These are phyloP conservation scores for Caenorhabditis sp. DNA, from an alignment of 2,888 invertebrate species.

Conservation along the genomic window DNA sequence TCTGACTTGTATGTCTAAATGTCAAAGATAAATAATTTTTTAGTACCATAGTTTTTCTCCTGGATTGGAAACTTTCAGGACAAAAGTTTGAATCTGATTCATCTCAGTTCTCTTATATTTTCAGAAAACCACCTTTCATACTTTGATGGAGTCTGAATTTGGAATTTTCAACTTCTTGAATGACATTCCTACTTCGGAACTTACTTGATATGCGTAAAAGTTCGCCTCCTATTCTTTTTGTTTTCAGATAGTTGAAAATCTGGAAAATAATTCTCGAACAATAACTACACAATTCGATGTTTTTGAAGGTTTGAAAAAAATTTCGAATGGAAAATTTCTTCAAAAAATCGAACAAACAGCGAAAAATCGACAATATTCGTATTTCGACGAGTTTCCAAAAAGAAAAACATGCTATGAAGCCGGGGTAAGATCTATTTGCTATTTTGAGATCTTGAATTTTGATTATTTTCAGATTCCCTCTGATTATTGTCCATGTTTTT, in stretches of 20 bases:
- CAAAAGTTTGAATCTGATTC: no score
- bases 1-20: no score
- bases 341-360: constrained; percentile 5
- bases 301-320: constrained; percentile 67
- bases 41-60: no score
- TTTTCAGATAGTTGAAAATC: constrained; percentile 55
- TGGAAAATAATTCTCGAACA: constrained; percentile 68
- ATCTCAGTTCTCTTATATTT: no score
- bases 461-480: constrained; percentile 46
- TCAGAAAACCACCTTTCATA: no score
- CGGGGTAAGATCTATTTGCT: constrained; percentile 13
- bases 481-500: constrained; percentile 61
- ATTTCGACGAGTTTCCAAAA: constrained; percentile 45
- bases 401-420: constrained; percentile 54
- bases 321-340: constrained; percentile 31
- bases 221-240: neutral
- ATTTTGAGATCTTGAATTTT: neutral
- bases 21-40: no score
- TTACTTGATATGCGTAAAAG: neutral
- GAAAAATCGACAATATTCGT: constrained; percentile 29
- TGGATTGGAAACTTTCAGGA: no score
- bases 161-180: no score
- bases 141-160: no score
- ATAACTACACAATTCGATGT: constrained; percentile 73
- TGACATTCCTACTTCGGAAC: neutral